Conservation (phyloP, 2,113 vertebrate genomes). For the Campylorhamphus procurvoides region DNA sequence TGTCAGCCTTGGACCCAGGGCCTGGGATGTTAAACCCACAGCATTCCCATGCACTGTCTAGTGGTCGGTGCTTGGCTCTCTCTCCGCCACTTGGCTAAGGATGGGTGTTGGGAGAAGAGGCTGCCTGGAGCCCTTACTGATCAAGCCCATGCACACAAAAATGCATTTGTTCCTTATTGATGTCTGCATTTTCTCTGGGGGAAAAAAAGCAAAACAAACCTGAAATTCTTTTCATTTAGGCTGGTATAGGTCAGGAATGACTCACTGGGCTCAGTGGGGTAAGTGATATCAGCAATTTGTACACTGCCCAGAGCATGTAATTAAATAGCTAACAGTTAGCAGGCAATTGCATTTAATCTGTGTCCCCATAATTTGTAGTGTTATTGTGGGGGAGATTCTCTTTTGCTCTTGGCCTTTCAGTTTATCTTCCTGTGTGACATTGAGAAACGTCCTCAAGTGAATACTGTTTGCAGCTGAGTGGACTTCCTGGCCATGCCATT, state of each 20-base stretch:
- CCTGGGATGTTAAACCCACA: neutral
- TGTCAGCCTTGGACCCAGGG: neutral
- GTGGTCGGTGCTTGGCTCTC: neutral
- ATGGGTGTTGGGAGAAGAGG: accelerated
- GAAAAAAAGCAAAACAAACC: neutral
- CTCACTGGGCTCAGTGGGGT: neutral
- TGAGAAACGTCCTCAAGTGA: neutral
- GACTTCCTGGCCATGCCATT: neutral
- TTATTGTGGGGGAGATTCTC: neutral
- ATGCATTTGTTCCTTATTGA: neutral
- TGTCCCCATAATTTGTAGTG: neutral
- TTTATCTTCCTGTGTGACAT: neutral
- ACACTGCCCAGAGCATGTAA: neutral
- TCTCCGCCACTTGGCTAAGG: neutral
- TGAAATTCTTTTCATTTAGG: neutral
- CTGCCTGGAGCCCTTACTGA: neutral
- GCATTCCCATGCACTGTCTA: neutral
- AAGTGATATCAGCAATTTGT: neutral
- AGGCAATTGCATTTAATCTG: neutral
- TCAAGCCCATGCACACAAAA: neutral
- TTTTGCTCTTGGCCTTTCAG: neutral
- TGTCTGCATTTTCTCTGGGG: neutral
- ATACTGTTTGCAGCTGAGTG: neutral
- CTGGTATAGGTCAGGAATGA: neutral
- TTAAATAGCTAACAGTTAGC: conserved; percentile 12